Evolutionary conservation across 2,888 invertebrate species (phyloP).

Genomic region (Melieria crassipennis): DNA sequence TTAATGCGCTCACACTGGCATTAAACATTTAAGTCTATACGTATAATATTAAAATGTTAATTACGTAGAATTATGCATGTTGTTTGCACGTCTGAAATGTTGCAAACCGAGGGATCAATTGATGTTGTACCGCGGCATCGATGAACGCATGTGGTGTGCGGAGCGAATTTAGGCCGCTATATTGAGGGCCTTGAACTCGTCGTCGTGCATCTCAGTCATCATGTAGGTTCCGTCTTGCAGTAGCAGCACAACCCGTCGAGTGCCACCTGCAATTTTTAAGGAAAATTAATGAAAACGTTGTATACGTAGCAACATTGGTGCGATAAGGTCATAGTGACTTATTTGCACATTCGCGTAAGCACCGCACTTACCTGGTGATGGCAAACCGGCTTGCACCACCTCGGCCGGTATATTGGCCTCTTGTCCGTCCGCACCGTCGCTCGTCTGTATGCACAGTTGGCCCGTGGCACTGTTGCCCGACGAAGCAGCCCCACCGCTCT

Average conservation of each 20-base stretch:
- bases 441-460: slow-evolving; percentile 52
- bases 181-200: slow-evolving; percentile 72
- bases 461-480: slow-evolving; percentile 44
- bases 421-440: slow-evolving; percentile 66
- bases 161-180: slow-evolving; percentile 58
- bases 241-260: slow-evolving; percentile 83
- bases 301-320: too few species aligned
- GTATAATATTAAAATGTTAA: too few species aligned
- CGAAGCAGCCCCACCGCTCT: slow-evolving; percentile 41
- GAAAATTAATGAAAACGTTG: too few species aligned
- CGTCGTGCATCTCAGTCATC: slow-evolving; percentile 88
- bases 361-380: slow-evolving; percentile 76
- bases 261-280: slow-evolving; percentile 72
- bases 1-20: too few species aligned
- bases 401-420: slow-evolving; percentile 86
- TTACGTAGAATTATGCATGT: too few species aligned
- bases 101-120: too few species aligned
- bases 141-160: background rate
- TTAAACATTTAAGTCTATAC: too few species aligned
- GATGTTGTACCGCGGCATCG: background rate
- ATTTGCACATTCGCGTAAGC: background rate
- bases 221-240: slow-evolving; percentile 86
- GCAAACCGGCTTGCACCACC: slow-evolving; percentile 84
- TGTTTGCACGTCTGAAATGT: too few species aligned
- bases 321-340: background rate